phyloP scores from a whole-genome alignment of 2,888 invertebrate genomes.

The Dicyrtoma fusca region DNA sequence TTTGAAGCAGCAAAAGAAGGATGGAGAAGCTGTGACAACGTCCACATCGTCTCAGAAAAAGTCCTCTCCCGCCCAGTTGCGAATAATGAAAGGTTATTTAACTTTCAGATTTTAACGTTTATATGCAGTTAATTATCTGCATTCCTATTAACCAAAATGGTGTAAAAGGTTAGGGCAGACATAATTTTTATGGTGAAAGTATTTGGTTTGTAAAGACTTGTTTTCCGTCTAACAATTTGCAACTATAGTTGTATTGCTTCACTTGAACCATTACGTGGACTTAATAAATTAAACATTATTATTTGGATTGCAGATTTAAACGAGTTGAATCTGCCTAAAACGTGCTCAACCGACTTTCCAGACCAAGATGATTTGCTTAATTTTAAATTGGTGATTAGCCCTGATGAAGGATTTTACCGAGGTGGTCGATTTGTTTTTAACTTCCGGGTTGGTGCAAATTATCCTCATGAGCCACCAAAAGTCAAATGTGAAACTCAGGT shows the following conservation, averaged over 20 bases:
- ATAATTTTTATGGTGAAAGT: too few species aligned
- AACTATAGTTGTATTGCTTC: too few species aligned
- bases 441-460: conserved; percentile 96
- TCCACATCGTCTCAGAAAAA: conserved; percentile 76
- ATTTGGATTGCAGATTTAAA: conserved; percentile 76
- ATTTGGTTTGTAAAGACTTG: too few species aligned
- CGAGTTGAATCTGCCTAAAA: conserved; percentile 95
- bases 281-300: too few species aligned
- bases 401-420: conserved; percentile 97
- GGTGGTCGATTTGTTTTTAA: conserved; percentile 93
- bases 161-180: too few species aligned
- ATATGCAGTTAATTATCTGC: too few species aligned
- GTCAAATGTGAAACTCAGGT: conserved; percentile 97
- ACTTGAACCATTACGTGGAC: too few species aligned
- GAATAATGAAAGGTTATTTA: conserved; percentile 89
- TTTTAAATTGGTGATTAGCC: conserved; percentile 94
- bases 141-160: too few species aligned
- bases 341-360: conserved; percentile 93
- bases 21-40: conserved; percentile 73
- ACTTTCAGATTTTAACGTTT: too few species aligned
- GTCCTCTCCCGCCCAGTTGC: conserved; percentile 93
- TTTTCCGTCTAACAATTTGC: too few species aligned
- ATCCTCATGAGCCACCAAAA: conserved; percentile 98
- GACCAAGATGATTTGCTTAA: conserved; percentile 94
- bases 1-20: conserved; percentile 97